Evolutionary conservation across 2,888 invertebrate genomes (phyloP), one percentile per base, ranked within the genome.

Genomic region (Ypsolopha sequella): DNA sequence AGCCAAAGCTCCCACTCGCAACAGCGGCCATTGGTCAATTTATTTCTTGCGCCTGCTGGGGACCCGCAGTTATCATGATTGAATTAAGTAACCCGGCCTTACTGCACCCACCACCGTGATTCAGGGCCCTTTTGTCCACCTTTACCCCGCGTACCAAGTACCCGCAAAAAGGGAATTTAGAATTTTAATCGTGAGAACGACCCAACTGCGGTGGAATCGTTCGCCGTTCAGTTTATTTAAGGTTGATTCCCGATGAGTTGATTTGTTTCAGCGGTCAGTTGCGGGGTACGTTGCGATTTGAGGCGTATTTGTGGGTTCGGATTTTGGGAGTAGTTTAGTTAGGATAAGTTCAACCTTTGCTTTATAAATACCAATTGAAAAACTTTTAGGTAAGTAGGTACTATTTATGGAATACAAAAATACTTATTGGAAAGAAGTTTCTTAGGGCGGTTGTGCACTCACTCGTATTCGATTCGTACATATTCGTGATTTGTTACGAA

Each of bases 11-110:
- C 4, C 48, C 53, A 61, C 58, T 60, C 62, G 64, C 65, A 60
- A 61, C 70, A 73, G 73, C 73, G 76, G 78, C 73, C 81, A 76
- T 76, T 76, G 85, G 82, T 82, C 82, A 82, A 85, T 85, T 80
- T 80, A 84, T 81, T 84, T 84, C 73, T 84, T 79, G 78, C 75
- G 67, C 68, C 65, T 63, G 67, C 57, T 64, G 67, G 74, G 69
- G 24, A 24, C 24, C 70, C 76, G 76, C 82, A 79, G 85, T 82
- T 85, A 87, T 85, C 85, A 75, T 78, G 84, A 87, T 86, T 85
- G 84, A 86, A 87, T 87, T 82, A 86, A 80, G 75, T 73, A 73
- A 73, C 68, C 61, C 62, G 59, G 64, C 61, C 62, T 68, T 65
- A 66, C 64, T 62, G 65, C 62, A 61, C 54, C 52, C 49, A 41